Base-by-base conservation (phyloP, 2,113 vertebrate species). In the Hyperoodon ampullatus region DNA sequence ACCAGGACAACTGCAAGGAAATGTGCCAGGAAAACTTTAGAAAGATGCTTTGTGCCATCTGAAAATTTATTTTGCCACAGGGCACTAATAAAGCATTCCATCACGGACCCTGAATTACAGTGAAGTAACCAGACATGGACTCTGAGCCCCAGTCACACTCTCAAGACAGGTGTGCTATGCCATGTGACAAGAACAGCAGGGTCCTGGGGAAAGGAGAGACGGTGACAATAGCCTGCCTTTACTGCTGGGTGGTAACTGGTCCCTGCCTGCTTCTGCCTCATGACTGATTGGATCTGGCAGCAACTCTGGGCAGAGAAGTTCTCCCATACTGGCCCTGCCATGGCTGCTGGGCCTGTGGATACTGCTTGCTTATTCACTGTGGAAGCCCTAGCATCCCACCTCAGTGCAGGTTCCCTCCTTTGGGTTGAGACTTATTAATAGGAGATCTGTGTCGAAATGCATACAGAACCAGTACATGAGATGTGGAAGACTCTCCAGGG, bases 1-100 rank as follows among this genome's bases (percentile, higher is more conserved):
- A 93, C 47, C 47, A 78, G 71, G 75, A 95, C 72, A 88, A 81
- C 8, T 68, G 26, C 42, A 90, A 81, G 60, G 50, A 96, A n/a
- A 72, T 42, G 8, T 42, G 35, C 39, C 39, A 61, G n/a, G 50
- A 39, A 53, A 71, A 61, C n/a, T 18, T 68, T 53, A 70, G n/a
- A 71, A 80, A 53, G 47, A 47, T 55, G 39, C 42, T 47, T 75
- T 61, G 44, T 88, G 60, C 60, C 80, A 47, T 74, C 58, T 47
- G 50, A 94, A 94, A 90, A 71, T 6, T 11, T 80, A 33, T 19
- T 60, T 83, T 33, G 3, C 21, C 86, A 50, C 1, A 19, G 53
- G 6, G 23, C 16, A 75, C 83, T 66, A 77, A 44, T 24, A 60
- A 90, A 85, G 42, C 23, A 42, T 77, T 47, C 63, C n/a, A 2